Evolutionary conservation across 1,140 invertebrate species (phyloP).

Genomic region (Centruroides vittatus): DNA sequence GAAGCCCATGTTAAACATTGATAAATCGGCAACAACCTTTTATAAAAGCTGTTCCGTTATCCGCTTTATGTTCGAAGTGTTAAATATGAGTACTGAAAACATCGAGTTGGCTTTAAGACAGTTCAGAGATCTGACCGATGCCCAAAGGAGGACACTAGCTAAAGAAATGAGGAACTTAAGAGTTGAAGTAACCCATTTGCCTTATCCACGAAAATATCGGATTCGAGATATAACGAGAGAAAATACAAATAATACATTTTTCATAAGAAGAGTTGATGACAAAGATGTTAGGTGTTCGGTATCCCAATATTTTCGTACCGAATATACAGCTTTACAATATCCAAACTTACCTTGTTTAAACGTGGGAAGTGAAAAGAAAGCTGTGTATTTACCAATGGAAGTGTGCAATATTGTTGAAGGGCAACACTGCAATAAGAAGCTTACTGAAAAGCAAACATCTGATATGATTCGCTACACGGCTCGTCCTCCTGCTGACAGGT

Average conservation of each 20-base stretch:
- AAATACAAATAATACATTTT: neutral
- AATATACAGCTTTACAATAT: constrained; percentile 11
- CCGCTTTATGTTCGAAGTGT: neutral
- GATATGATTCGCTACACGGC: constrained; percentile 20
- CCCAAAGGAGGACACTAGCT: neutral
- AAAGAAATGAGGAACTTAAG: constrained; percentile 9
- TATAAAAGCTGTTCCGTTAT: neutral
- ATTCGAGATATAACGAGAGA: neutral
- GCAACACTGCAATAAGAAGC: constrained; percentile 14
- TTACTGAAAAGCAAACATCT: constrained; percentile 5
- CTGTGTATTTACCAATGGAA: constrained; percentile 23
- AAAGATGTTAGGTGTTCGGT: neutral
- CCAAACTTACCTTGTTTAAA: constrained; percentile 24
- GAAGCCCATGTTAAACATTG: constrained; percentile 9
- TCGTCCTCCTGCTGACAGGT: constrained; percentile 19
- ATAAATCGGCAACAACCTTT: constrained; percentile 6
- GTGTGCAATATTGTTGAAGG: constrained; percentile 22
- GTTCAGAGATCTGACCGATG: constrained; percentile 5
- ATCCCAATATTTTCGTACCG: constrained; percentile 1
- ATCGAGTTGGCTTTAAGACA: neutral
- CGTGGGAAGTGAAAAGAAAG: constrained; percentile 17
- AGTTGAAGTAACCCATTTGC: constrained; percentile 14
- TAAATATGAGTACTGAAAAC: neutral
- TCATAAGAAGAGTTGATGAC: neutral
- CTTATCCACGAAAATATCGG: constrained; percentile 1